phyloP scores from a whole-genome alignment of 1,140 invertebrate genomes.

The Bradysia coprophila region DNA sequence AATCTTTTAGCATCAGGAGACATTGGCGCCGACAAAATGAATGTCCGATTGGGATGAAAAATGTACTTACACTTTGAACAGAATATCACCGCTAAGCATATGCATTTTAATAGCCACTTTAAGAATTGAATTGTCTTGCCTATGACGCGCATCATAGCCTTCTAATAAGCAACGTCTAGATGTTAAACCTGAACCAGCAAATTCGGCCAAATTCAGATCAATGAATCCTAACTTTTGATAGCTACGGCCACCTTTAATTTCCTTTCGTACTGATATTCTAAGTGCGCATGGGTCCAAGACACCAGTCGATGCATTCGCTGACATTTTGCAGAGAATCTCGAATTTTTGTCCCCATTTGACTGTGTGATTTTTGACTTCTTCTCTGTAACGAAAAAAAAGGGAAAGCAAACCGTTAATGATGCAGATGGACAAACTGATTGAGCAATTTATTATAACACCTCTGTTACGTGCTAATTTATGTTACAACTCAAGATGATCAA shows the following conservation, averaged over 20 bases:
- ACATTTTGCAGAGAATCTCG: slow-evolving; percentile 90
- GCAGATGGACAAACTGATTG: too few relatives aligned
- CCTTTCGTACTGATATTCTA: slow-evolving; percentile 87
- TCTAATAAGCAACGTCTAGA: slow-evolving; percentile 74
- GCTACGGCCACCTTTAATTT: slow-evolving; percentile 69
- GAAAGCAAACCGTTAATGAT: too few relatives aligned
- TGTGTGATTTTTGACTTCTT: slow-evolving; percentile 82
- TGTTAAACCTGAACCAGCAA: slow-evolving; percentile 79
- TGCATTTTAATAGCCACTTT: slow-evolving; percentile 80
- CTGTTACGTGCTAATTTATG: too few relatives aligned
- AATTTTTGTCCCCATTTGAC: slow-evolving; percentile 84
- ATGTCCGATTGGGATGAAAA: slow-evolving; percentile 1
- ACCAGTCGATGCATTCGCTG: slow-evolving; percentile 83
- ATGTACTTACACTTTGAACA: slow-evolving; percentile 86
- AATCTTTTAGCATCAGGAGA: too few relatives aligned
- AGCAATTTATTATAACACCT: too few relatives aligned
- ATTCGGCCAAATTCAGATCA: slow-evolving; percentile 90
- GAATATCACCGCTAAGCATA: slow-evolving; percentile 84
- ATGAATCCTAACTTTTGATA: slow-evolving; percentile 94
- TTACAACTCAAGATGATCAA: too few relatives aligned
- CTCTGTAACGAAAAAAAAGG: slow-evolving; percentile 44
- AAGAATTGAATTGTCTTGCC: slow-evolving; percentile 92
- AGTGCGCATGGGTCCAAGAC: slow-evolving; percentile 82
- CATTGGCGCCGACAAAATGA: not conserved
- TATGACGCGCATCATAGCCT: slow-evolving; percentile 77